Evolutionary conservation across 1,140 invertebrate species (phyloP), one percentile per base, ranked within the genome.

Genomic region (Proctacanthus coquilletti): DNA sequence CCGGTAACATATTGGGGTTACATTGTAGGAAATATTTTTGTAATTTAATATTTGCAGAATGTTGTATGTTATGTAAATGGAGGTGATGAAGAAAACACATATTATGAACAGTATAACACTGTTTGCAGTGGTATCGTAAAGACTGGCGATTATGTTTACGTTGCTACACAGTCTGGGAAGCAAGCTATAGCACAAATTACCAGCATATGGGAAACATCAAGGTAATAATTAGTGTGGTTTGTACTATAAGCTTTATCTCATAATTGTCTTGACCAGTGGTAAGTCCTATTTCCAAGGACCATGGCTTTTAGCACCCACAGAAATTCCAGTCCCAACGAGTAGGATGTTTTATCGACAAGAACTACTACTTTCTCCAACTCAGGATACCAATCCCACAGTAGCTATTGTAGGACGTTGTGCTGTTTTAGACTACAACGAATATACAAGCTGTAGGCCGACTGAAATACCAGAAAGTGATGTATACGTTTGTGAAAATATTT

Each of bases 321-420:
- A 97, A 65, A 78, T 94, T 35, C 75, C 69, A 58, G 81, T 77
- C 62, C 71, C 72, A 38, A 74, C 68, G 45, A 70, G 66, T 35
- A 62, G 76, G 54, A 68, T 83, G n/a, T 97, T 93, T 63, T 98
- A 89, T 64, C 84, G 88, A 45, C 86, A 94, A 63, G 95, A 98
- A 68, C 71, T 97, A 15, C 81, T 98, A 45, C 64, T 94, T 11
- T 91, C 86, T 33, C 85, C 83, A 2, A 77, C 89, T 39, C 88
- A 94, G 56, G 88, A 92, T 47, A 84, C 84, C 0, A 87, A 91
- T 63, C 83, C 87, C 1, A 70, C 96, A 9, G 75, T 87, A 37
- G 84, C 81, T 43, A 84, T 98, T 45, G 79, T 89, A 42, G 88
- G 86, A 11, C 85, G 84, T 45, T 98, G 94, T 62, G 71, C 76